phyloP scores from a whole-genome alignment of 1,140 invertebrate species.

The Stegodyphus mimosarum region DNA sequence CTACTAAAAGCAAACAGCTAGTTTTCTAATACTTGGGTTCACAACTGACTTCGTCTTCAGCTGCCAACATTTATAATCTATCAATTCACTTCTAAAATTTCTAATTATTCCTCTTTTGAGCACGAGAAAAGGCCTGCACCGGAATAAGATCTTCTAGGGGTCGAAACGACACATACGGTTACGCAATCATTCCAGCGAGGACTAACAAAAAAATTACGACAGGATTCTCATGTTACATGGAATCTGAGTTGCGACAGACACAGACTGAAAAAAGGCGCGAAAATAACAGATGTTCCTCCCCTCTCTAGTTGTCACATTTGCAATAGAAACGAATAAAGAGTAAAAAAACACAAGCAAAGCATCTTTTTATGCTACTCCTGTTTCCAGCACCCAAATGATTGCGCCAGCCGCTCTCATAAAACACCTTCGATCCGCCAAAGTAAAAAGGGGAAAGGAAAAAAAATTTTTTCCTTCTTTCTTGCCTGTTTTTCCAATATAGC shows the following conservation, averaged over 20 bases:
- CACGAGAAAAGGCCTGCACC: too few relatives aligned
- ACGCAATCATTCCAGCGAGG: conserved; percentile 1
- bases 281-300: conserved; percentile 57
- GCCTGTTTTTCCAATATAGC: conserved; percentile 25
- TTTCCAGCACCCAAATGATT: conserved; percentile 58
- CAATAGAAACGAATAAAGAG: conserved; percentile 60
- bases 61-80: too few relatives aligned
- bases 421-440: conserved; percentile 53
- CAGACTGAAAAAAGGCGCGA: not conserved
- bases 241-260: not conserved
- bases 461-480: not conserved
- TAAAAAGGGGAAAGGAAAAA: conserved; percentile 13
- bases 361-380: conserved; percentile 60
- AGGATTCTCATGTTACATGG: conserved; percentile 19
- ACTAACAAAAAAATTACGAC: conserved; percentile 17
- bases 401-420: conserved; percentile 59
- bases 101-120: too few relatives aligned
- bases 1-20: too few relatives aligned
- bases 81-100: too few relatives aligned
- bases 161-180: not conserved
- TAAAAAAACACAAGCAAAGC: conserved; percentile 49
- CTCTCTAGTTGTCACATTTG: conserved; percentile 59
- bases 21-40: too few relatives aligned
- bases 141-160: too few relatives aligned
- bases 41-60: too few relatives aligned